Evolutionary conservation across 2,113 vertebrate genomes (phyloP).

Genomic region (Prolemur simus): DNA sequence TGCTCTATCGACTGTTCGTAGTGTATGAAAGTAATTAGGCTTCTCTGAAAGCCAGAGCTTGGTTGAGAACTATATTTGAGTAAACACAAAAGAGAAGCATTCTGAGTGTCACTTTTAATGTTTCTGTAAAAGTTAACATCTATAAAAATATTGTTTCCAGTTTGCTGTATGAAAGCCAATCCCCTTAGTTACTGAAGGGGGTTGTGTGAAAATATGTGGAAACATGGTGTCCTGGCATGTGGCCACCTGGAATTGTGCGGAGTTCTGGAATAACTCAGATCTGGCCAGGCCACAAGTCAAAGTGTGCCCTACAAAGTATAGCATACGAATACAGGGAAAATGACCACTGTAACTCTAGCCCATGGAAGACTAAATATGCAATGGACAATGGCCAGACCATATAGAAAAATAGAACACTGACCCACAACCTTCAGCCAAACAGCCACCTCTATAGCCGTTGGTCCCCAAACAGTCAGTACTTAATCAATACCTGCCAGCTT

Average conservation of each 20-base stretch:
- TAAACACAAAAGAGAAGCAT: constrained; percentile 57
- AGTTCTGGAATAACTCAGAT: background rate
- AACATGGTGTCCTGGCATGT: background rate
- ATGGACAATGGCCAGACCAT: background rate
- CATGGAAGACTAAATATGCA: background rate
- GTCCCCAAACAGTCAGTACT: background rate
- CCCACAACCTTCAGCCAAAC: background rate
- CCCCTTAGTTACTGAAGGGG: background rate
- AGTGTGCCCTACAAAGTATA: background rate
- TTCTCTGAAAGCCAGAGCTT: constrained; percentile 48
- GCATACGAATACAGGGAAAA: background rate
- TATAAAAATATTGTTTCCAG: constrained; percentile 36
- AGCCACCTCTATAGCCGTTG: background rate
- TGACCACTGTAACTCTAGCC: background rate
- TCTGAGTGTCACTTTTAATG: constrained; percentile 29
- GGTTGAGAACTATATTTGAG: constrained; percentile 43
- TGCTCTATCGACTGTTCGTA: constrained; percentile 49
- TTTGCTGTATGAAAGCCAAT: background rate
- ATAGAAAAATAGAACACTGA: background rate
- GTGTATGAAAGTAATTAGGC: constrained; percentile 69
- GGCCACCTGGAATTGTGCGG: background rate
- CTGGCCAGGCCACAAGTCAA: background rate
- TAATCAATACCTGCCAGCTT: background rate
- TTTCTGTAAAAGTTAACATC: constrained; percentile 56
- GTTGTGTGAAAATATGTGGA: background rate